Evolutionary conservation across 2,888 invertebrate genomes (phyloP).

Genomic region (Hyposoter dolosus): DNA sequence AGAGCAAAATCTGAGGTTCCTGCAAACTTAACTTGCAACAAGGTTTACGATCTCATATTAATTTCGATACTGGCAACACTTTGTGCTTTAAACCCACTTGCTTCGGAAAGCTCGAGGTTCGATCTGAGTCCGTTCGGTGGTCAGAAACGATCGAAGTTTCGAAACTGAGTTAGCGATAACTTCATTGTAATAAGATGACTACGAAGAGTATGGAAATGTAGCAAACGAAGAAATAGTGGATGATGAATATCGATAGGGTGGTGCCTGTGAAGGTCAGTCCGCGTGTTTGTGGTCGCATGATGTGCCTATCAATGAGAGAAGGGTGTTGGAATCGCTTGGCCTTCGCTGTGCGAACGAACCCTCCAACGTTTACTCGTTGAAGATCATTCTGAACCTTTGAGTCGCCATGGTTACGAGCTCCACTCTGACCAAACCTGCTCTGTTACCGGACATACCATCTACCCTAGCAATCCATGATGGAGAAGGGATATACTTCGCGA

Average conservation of each 20-base stretch:
- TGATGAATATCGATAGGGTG: slow-evolving; percentile 26
- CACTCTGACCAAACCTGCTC: slow-evolving; percentile 73
- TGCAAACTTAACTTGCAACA: neutral
- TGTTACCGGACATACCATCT: slow-evolving; percentile 44
- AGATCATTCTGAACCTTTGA: slow-evolving; percentile 83
- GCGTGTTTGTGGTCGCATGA: slow-evolving; percentile 78
- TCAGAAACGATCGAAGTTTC: slow-evolving; percentile 71
- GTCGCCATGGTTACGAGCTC: slow-evolving; percentile 83
- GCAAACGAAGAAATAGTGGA: slow-evolving; percentile 64
- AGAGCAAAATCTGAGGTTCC: neutral
- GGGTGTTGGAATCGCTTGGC: slow-evolving; percentile 78
- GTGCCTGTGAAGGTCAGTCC: neutral
- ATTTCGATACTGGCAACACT: slow-evolving; percentile 51
- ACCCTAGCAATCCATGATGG: slow-evolving; percentile 9
- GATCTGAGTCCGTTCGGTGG: slow-evolving; percentile 40
- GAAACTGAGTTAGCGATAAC: slow-evolving; percentile 80
- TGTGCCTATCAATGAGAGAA: slow-evolving; percentile 81
- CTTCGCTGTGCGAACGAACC: slow-evolving; percentile 19
- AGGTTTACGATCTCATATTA: slow-evolving; percentile 6
- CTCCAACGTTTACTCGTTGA: slow-evolving; percentile 72
- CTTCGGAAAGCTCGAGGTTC: slow-evolving; percentile 21
- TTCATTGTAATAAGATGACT: slow-evolving; percentile 82
- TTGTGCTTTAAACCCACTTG: slow-evolving; percentile 30
- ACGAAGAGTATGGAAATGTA: slow-evolving; percentile 64
- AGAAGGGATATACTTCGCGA: slow-evolving; percentile 69